Evolutionary conservation across 2,113 vertebrate genomes (phyloP).

Genomic region (Girardinichthys multiradiatus): DNA sequence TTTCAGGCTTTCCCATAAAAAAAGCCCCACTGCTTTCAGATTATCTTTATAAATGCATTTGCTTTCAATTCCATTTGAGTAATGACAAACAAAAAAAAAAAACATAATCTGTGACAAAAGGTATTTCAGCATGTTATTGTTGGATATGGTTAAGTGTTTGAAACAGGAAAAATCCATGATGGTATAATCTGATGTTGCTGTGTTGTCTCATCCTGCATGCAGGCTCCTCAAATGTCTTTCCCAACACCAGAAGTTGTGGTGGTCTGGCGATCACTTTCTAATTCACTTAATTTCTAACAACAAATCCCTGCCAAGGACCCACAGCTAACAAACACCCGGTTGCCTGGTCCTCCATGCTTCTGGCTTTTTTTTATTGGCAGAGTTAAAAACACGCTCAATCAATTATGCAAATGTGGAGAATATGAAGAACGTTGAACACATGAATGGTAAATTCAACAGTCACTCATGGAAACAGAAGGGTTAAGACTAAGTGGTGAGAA

Average conservation of each 20-base stretch:
- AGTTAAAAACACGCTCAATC: conserved; percentile 58
- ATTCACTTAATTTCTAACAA: conserved; percentile 74
- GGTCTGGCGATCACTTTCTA: conserved; percentile 62
- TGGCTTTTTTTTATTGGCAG: conserved; percentile 51
- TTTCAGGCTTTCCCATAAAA: conserved; percentile 50
- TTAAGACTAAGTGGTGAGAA: conserved; percentile 56
- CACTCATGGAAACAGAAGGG: conserved; percentile 45
- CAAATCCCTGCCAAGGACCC: conserved; percentile 69
- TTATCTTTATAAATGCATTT: conserved; percentile 70
- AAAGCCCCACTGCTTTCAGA: conserved; percentile 63
- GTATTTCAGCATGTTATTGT: conserved; percentile 47
- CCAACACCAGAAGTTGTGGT: neutral
- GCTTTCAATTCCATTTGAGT: conserved; percentile 57
- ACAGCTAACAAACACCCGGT: conserved; percentile 63
- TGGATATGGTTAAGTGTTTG: conserved; percentile 18
- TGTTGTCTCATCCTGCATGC: conserved; percentile 16
- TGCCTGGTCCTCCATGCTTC: conserved; percentile 49
- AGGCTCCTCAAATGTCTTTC: conserved; percentile 21
- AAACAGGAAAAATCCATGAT: conserved; percentile 8
- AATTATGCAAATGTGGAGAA: conserved; percentile 74
- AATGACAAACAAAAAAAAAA: conserved; percentile 52
- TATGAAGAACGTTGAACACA: conserved; percentile 61
- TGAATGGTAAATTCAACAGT: conserved; percentile 49
- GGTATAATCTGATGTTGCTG: conserved; percentile 28
- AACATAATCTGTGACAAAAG: conserved; percentile 45